These are phyloP conservation scores for Dasysyrphus tricinctus DNA, from an alignment of 2,888 invertebrate genomes.

Conservation along the genomic window DNA sequence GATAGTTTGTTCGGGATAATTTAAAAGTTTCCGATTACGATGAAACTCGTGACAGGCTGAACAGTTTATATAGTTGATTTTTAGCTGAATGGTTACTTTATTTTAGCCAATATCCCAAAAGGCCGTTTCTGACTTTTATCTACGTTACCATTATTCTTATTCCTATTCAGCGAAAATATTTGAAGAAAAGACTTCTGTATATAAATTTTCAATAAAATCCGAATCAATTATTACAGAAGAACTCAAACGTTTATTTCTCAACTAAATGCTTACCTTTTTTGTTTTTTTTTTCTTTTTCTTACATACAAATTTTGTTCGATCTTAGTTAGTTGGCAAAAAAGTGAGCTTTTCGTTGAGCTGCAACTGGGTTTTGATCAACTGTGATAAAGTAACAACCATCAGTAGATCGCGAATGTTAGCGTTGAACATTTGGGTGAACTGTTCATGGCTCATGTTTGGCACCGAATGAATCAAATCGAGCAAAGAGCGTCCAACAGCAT, in stretches of 20 bases:
- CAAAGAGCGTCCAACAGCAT: conserved; percentile 94
- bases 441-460: conserved; percentile 94
- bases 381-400: conserved; percentile 98
- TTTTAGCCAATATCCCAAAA: no score
- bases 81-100: no score
- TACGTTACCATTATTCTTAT: no score
- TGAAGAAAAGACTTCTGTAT: no score
- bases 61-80: no score
- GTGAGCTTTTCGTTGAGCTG: conserved; percentile 98
- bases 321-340: conserved; percentile 88
- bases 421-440: conserved; percentile 97
- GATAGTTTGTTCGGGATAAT: no score
- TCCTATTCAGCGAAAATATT: no score
- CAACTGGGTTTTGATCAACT: conserved; percentile 97
- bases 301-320: conserved; percentile 57
- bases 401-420: conserved; percentile 98
- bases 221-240: conserved; percentile 9
- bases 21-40: no score
- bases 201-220: conserved; percentile 16
- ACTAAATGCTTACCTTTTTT: conserved; percentile 7
- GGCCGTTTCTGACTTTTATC: no score
- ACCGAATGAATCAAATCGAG: conserved; percentile 96
- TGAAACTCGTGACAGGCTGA: no score
- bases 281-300: conserved; percentile 16
- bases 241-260: conserved; percentile 56